These are phyloP conservation scores for Eulemur macaco DNA, from an alignment of 2,113 vertebrate genomes.

Conservation along the genomic window DNA sequence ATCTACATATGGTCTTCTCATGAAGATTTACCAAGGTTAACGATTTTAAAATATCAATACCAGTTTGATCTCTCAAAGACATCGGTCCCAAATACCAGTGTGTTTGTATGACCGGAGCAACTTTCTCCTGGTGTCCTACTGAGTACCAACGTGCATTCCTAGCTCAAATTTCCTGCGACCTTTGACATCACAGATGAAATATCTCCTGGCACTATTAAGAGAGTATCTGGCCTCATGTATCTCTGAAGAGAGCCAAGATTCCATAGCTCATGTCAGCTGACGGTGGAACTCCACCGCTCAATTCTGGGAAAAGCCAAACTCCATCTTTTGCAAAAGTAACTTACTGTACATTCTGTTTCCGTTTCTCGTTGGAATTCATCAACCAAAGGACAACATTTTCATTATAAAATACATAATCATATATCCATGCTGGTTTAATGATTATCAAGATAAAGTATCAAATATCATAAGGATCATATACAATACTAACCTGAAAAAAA, in stretches of 20 bases:
- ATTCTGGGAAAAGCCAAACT: constrained; percentile 35
- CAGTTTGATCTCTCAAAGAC: constrained; percentile 58
- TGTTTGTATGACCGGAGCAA: constrained; percentile 28
- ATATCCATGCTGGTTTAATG: neutral
- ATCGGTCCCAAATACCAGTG: constrained; percentile 37
- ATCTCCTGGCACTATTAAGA: constrained; percentile 59
- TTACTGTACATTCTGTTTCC: neutral
- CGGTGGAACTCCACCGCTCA: neutral
- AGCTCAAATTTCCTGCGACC: constrained; percentile 62
- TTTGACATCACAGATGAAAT: constrained; percentile 74
- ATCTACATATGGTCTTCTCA: neutral
- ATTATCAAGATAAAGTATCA: neutral
- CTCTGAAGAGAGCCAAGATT: constrained; percentile 52
- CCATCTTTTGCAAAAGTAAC: neutral
- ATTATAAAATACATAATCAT: neutral
- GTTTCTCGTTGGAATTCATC: neutral
- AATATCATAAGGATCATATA: neutral
- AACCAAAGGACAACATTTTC: neutral
- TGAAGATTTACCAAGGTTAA: constrained; percentile 14
- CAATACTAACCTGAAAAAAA: neutral
- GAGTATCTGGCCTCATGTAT: constrained; percentile 23
- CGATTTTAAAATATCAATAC: constrained; percentile 20
- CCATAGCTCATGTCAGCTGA: constrained; percentile 33
- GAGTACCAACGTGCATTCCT: constrained; percentile 52
- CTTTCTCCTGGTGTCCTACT: constrained; percentile 23